Evolutionary conservation across 2,888 invertebrate genomes (phyloP).

Genomic region (Caenorhabditis angaria): DNA sequence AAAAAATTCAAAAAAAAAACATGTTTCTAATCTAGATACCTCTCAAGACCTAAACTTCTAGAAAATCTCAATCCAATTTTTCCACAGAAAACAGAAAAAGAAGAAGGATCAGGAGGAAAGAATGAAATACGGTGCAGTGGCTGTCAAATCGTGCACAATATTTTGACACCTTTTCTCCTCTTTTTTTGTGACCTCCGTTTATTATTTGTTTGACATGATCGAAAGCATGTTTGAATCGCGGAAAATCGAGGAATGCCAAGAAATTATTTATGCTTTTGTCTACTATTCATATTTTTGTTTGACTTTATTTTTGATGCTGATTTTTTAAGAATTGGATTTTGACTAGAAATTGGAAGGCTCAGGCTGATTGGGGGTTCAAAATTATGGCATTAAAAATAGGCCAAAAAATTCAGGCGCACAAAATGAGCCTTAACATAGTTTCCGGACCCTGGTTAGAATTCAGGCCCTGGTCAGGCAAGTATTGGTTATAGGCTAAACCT

Average conservation of each 20-base stretch:
- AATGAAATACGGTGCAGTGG: neutral
- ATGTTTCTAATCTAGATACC: neutral
- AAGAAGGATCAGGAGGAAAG: neutral
- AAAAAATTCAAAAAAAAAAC: constrained; percentile 6
- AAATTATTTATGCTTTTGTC: neutral
- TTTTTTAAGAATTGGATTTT: no score
- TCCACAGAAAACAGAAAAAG: neutral
- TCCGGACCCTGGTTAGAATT: no score
- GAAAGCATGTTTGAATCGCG: neutral
- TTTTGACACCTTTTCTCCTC: neutral
- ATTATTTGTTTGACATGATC: constrained; percentile 1
- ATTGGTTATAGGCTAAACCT: no score
- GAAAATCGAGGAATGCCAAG: neutral
- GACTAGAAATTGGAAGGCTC: no score
- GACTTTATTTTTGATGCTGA: no score
- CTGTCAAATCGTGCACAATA: constrained; percentile 2
- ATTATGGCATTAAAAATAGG: no score
- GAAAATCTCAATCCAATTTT: no score
- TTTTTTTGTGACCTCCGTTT: neutral
- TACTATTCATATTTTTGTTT: neutral
- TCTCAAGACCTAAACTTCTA: no score
- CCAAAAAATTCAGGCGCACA: no score
- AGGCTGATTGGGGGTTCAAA: no score
- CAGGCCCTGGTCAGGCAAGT: no score
- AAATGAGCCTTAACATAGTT: no score